Conservation (phyloP, 2,797 vertebrate species). For the Hyperoplus immaculatus region DNA sequence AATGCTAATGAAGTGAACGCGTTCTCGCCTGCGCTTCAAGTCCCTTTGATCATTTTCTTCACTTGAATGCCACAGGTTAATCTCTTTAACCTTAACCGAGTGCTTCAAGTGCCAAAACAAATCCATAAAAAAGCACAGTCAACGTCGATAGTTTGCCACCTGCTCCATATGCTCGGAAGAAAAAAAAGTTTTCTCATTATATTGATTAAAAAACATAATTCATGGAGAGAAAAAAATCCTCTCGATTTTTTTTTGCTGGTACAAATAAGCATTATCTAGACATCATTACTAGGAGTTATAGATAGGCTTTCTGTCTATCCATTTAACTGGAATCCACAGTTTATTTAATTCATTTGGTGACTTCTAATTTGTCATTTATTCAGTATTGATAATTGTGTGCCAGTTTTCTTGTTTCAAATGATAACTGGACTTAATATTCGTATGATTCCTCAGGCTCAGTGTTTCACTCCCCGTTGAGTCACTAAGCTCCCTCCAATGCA, state of each 20-base stretch:
- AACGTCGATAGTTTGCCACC: neutral
- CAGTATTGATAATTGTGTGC: constrained; percentile 34
- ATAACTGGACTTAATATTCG: constrained; percentile 51
- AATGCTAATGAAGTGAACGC: neutral
- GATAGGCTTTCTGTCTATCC: no score
- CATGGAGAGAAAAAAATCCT: neutral
- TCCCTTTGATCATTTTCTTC: neutral
- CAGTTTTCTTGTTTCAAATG: constrained; percentile 13
- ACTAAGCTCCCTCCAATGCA: constrained; percentile 45
- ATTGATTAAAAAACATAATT: neutral
- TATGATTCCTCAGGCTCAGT: constrained; percentile 38
- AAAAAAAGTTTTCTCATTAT: neutral
- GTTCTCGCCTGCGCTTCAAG: neutral
- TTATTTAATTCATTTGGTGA: neutral
- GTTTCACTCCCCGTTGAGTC: constrained; percentile 33
- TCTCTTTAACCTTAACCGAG: neutral
- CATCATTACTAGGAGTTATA: neutral
- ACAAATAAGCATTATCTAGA: neutral
- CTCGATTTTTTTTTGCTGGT: neutral
- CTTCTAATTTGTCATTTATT: constrained; percentile 30
- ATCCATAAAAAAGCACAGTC: neutral
- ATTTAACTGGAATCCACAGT: neutral
- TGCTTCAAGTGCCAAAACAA: neutral
- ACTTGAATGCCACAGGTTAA: no score
- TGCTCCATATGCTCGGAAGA: neutral